Evolutionary conservation across 2,113 vertebrate species (phyloP), one percentile per base, ranked within the genome.

Genomic region (Muscicapa adusta): DNA sequence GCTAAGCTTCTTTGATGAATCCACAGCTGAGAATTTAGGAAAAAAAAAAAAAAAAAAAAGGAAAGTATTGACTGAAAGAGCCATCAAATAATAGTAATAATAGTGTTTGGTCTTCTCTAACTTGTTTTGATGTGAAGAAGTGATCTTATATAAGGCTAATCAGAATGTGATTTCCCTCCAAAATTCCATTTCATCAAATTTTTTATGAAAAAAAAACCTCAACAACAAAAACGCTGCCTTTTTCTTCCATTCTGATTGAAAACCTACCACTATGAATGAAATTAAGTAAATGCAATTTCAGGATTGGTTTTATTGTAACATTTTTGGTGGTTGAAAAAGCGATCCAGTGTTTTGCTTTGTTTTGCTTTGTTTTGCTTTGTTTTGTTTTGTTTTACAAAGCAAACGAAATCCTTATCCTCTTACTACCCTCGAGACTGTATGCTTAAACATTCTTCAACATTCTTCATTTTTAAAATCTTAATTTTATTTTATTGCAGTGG

Each of bases 101-200:
- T 12, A 61, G 18, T 87, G 53, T 92, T 94, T 87, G 63, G 42
- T 73, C 22, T 85, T 58, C 34, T n/a, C 40, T 81, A 50, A 28
- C 40, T 68, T 90, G 83, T 92, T 94, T 77, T 88, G 76, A 76
- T 85, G 19, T 76, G 51, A 73, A 12, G 74, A 85, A 89, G 22
- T 72, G 71, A 85, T 94, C 26, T 85, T 31, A 66, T 88, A 50
- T 82, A 66, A 38, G 34, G n/a, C 71, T 93, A 73, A 79, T 74
- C n/a, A 53, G 74, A 82, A 56, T 14, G 40, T 71, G 24, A n/a
- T 68, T 89, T 89, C 42, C 50, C 54, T 87, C 33, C 29, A 62
- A 71, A 88, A 66, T 85, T 88, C 40, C 19, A 36, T 22, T 91
- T 87, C 31, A 72, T 61, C 28, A 58, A 22, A 5, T 18, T 40